Base-by-base conservation (phyloP, 2,113 vertebrate species). In the Bufo bufo region DNA sequence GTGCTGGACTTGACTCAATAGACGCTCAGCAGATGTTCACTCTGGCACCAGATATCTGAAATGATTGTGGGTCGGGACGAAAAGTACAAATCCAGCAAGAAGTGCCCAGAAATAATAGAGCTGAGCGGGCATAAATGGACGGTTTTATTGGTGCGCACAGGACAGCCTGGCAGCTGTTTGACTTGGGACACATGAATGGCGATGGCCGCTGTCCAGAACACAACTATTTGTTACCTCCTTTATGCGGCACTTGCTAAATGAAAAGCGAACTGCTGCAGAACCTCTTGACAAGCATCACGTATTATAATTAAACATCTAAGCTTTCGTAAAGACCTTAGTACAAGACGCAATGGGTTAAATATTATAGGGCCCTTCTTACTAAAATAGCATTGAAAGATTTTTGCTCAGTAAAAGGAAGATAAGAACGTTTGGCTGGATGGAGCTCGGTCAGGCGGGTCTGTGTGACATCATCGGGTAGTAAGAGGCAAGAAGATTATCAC, bases 11-110 rank as follows among this genome's bases (percentile, higher is more conserved):
- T 72, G 65, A 81, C 86, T 87, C 86, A 87, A 82, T 69, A 82
- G 63, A 82, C 65, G 80, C 78, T 65, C 65, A 87, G 65, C 86
- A 87, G 86, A 87, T 87, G 86, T 87, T 87, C 86, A 45, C 43
- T 69, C 65, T 87, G 86, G 77, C 86, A 82, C 52, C 17, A 59
- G 52, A 87, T 52, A 81, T 79, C 43, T 43, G 52, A 45, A 59
- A 72, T 72, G 63, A 72, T 43, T 59, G 63, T 69, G 33, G 86
- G 50, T 66, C 63, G 50, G 78, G 77, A 72, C 19, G 77, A 72
- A 82, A 82, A 59, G 50, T 82, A 82, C 86, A 87, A 81, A 81
- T 47, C 33, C 77, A 71, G 66, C 65, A 82, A 72, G 86, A 82
- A 72, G 20, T 59, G 77, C 86, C 78, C 63, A 82, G 86, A 71